Base-by-base conservation (phyloP, 2,888 invertebrate genomes). In the Platycheirus albimanus region DNA sequence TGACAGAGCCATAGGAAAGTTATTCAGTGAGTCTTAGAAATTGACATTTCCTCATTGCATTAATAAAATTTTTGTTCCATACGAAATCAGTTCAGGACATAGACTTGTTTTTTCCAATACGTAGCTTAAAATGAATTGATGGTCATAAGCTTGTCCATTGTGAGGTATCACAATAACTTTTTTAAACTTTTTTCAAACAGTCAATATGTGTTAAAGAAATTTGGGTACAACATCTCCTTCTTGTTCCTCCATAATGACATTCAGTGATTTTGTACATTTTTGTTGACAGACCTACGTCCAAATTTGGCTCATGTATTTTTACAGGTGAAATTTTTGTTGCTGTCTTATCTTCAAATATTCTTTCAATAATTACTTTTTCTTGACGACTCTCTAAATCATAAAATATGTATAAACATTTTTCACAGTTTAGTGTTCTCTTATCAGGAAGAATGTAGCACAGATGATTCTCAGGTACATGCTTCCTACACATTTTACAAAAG, bases 361-460 rank as follows among this genome's bases (percentile, higher is more conserved):
- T 30, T 24, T 64, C 49, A 47, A 10, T 49, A 51, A 51, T 64
- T 20, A 64, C 38, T 8, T 5, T 49, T 15, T 64, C 64, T 49
- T 49, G 64, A 20, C 64, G 64, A 49, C 36, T 47, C 47, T 64
- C 49, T 47, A 49, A 36, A 49, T 61, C 61, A 45, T 61, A 61
- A 61, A 30, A 52, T 3, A 52, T 10, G 10, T 52, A 30, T 1
- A 61, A 13, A 43, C 41, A 20, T 13, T 43, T 5, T 13, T 13
- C 10, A 20, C 36, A 20, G 8, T 13, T 58, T 6, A 38, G 58
- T 1, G 7, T 58, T 24, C 41, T 58, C 2, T 13, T 41, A 11
- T 58, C 41, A 8, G 2, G 24, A 10, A 1, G 58, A 38, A 58
- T 58, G n/a, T 41, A 58, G n/a, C 43, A 58, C 8, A 28, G 7